A percentile compares a stretch with the other conserved stretches of the same genome.
Conservation (phyloP, 2,888 invertebrate species). For the Cataglyphis rosenhaueri region DNA sequence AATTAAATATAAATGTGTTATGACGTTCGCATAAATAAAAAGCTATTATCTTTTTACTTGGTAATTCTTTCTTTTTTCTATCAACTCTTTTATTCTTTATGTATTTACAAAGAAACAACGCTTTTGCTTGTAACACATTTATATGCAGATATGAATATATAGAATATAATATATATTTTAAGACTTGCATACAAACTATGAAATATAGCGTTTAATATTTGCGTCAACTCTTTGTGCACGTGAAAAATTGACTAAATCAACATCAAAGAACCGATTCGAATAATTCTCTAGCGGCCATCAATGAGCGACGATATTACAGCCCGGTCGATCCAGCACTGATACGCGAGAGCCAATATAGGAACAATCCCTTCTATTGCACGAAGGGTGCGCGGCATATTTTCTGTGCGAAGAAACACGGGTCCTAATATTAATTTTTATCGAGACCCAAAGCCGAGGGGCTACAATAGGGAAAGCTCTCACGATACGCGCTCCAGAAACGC, state of each 20-base stretch:
- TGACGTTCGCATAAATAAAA: conserved; percentile 4
- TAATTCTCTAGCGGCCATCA: conserved; percentile 65
- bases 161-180: too few species aligned
- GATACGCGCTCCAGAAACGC: conserved; percentile 62
- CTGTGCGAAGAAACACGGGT: conserved; percentile 83
- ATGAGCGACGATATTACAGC: conserved; percentile 48
- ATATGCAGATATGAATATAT: not conserved
- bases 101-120: not conserved
- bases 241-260: conserved; percentile 52
- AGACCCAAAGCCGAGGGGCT: conserved; percentile 76
- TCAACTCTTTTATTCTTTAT: not conserved
- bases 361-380: conserved; percentile 70
- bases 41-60: not conserved
- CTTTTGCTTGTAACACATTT: not conserved
- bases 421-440: conserved; percentile 84
- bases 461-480: conserved; percentile 73
- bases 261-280: conserved; percentile 66
- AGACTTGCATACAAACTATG: not conserved
- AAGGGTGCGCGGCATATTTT: conserved; percentile 81
- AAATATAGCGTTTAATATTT: not conserved
- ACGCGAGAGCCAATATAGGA: conserved; percentile 73
- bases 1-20: not conserved
- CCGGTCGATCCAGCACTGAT: conserved; percentile 53
- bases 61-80: not conserved
- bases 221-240: not conserved